These are phyloP conservation scores for Oreochromis aureus DNA, from an alignment of 2,113 vertebrate genomes.

Conservation along the genomic window DNA sequence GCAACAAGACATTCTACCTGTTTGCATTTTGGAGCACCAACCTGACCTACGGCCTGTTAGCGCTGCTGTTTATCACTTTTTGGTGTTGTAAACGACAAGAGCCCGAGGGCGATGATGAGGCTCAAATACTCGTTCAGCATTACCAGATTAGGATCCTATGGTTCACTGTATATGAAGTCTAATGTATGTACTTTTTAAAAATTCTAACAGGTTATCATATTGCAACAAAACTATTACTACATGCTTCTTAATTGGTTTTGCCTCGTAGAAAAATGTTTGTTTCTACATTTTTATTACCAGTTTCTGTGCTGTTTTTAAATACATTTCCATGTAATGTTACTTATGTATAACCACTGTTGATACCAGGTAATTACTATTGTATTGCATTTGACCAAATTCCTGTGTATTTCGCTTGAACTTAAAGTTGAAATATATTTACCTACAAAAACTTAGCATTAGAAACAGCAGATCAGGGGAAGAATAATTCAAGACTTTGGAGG, in stretches of 20 bases:
- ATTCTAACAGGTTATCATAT: neutral
- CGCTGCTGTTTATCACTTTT: neutral
- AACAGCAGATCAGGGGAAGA: neutral
- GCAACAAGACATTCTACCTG: constrained; percentile 66
- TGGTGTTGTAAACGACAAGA: neutral
- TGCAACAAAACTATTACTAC: neutral
- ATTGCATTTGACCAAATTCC: neutral
- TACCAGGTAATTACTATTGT: neutral
- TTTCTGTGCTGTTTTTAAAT: fast-evolving
- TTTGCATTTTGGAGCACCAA: constrained; percentile 74
- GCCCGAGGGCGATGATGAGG: neutral
- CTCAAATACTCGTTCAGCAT: neutral
- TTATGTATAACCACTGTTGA: neutral
- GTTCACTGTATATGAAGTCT: neutral
- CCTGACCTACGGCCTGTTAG: constrained; percentile 46
- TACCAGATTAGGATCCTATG: neutral
- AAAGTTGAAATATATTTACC: fast-evolving
- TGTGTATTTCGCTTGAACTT: fast-evolving
- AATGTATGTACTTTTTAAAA: neutral
- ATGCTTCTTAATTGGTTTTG: neutral
- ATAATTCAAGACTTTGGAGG: fast-evolving
- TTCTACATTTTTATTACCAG: neutral
- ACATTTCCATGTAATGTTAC: neutral
- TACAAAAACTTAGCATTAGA: neutral
- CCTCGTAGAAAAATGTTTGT: fast-evolving